Conservation (phyloP, 2,888 invertebrate genomes). For the Atrina japonica region DNA sequence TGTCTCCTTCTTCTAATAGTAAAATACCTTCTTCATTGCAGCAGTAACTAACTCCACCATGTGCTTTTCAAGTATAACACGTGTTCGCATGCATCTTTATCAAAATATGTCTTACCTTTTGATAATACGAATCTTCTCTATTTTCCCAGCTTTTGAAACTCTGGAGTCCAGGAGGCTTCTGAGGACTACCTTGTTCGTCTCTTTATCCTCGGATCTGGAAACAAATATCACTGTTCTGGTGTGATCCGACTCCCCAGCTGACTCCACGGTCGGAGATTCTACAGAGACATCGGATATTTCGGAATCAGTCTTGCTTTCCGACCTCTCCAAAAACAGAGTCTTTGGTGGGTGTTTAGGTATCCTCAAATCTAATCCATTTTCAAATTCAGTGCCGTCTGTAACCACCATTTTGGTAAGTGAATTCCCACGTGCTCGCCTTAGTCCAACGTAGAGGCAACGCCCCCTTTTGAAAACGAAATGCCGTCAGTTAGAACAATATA, state of each 20-base stretch:
- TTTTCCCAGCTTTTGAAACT: constrained; percentile 47
- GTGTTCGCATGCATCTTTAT: no score
- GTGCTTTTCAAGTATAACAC: no score
- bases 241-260: not conserved
- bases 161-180: constrained; percentile 23
- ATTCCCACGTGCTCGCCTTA: not conserved
- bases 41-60: no score
- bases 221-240: constrained; percentile 19
- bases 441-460: constrained; percentile 13
- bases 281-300: constrained; percentile 1
- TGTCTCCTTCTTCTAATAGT: no score
- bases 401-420: constrained; percentile 11
- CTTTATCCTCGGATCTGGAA: constrained; percentile 11
- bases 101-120: constrained; percentile 50
- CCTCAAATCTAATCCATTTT: constrained; percentile 20
- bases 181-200: constrained; percentile 1
- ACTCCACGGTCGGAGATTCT: not conserved
- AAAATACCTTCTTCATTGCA: no score
- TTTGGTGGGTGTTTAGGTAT: constrained; percentile 14
- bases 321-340: constrained; percentile 1
- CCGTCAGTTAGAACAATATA: no score
- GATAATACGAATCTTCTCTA: constrained; percentile 60
- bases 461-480: constrained; percentile 14
- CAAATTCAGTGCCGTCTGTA: constrained; percentile 3
- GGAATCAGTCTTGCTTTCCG: constrained; percentile 11